These are phyloP conservation scores for Maccullochella peelii DNA, from an alignment of 2,113 vertebrate species.

Conservation along the genomic window DNA sequence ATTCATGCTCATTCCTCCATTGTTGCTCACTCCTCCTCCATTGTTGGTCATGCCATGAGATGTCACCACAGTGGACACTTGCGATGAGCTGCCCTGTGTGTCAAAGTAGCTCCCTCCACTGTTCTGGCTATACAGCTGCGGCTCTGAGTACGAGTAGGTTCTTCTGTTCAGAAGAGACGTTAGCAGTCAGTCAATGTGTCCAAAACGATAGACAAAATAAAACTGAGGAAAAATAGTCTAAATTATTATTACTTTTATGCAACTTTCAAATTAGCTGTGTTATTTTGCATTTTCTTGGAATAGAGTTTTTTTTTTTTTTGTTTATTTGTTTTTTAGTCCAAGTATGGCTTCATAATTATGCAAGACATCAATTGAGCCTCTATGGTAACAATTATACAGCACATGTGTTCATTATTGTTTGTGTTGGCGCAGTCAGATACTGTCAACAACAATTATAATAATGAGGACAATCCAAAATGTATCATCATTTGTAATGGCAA, in stretches of 20 bases:
- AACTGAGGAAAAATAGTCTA: neutral
- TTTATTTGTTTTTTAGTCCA: neutral
- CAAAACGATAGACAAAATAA: neutral
- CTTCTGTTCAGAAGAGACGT: slow-evolving; percentile 83
- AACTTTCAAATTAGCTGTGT: neutral
- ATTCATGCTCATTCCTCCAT: slow-evolving; percentile 90
- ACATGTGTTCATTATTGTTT: neutral
- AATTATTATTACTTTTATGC: neutral
- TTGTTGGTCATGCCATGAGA: slow-evolving; percentile 96
- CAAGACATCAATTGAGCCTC: neutral
- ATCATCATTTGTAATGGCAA: neutral
- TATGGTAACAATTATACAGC: neutral
- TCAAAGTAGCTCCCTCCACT: slow-evolving; percentile 94
- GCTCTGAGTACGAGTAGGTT: slow-evolving; percentile 93
- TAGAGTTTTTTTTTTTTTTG: too few relatives aligned
- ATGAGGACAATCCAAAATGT: neutral
- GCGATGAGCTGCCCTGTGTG: slow-evolving; percentile 89
- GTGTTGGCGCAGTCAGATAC: neutral
- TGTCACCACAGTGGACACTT: slow-evolving; percentile 93
- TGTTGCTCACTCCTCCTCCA: slow-evolving; percentile 88
- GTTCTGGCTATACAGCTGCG: slow-evolving; percentile 95
- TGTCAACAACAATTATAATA: neutral
- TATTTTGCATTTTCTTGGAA: neutral
- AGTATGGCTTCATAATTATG: neutral
- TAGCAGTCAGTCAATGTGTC: neutral